phyloP scores from a whole-genome alignment of 2,888 invertebrate species.

The Drosophila paracracens region DNA sequence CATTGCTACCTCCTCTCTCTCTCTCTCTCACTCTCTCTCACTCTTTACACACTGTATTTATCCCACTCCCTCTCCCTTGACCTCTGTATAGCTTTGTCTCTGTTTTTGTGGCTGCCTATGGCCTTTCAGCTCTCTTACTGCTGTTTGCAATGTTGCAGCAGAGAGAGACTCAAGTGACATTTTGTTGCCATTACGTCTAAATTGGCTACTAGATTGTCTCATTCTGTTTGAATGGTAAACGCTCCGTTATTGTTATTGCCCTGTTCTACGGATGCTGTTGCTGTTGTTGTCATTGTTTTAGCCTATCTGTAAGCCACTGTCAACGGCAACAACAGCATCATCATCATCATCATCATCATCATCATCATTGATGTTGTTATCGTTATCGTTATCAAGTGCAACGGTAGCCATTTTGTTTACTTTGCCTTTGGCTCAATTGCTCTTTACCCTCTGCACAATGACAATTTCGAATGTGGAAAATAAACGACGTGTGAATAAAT shows the following conservation, averaged over 20 bases:
- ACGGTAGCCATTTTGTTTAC: slow-evolving; percentile 30
- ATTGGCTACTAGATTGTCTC: slow-evolving; percentile 74
- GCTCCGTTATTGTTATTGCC: slow-evolving; percentile 73
- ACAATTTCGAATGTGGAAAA: slow-evolving; percentile 12
- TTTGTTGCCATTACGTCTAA: slow-evolving; percentile 73
- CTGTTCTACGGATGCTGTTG: slow-evolving; percentile 20
- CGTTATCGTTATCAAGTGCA: slow-evolving; percentile 43
- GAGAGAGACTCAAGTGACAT: slow-evolving; percentile 57
- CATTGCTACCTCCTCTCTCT: slow-evolving; percentile 7
- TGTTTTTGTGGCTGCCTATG: slow-evolving; percentile 14
- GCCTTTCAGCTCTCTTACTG: slow-evolving; percentile 37
- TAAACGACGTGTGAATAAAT: slow-evolving; percentile 73
- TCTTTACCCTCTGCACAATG: slow-evolving; percentile 1
- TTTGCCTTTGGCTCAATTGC: slow-evolving; percentile 1
- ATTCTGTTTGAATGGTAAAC: slow-evolving; percentile 75
- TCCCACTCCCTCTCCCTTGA: background rate
- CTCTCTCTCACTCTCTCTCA: background rate
- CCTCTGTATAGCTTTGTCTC: slow-evolving; percentile 6
- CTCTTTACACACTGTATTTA: background rate
- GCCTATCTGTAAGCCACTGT: slow-evolving; percentile 37
- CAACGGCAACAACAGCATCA: slow-evolving; percentile 29
- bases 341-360: slow-evolving; percentile 20
- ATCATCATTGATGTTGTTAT: slow-evolving; percentile 16
- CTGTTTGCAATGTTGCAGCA: slow-evolving; percentile 53
- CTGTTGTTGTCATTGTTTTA: slow-evolving; percentile 20